A percentile compares a stretch with the other conserved stretches of the same genome.
Conservation (phyloP, 53 echinoderm and acorn worm species). For the Antedon mediterranea region DNA sequence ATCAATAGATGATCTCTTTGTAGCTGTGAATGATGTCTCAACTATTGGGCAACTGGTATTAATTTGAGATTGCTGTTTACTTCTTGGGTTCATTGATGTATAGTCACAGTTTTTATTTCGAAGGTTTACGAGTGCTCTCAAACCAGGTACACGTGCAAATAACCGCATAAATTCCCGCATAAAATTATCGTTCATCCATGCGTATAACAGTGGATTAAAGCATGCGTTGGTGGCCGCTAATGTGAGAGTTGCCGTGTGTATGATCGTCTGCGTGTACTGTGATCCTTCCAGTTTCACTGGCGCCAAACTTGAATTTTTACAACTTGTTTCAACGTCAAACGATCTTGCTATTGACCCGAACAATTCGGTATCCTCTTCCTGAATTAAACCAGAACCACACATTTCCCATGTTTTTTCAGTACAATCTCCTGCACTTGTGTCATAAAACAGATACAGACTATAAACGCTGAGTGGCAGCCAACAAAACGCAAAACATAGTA, state of each 20-base stretch:
- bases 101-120: not conserved
- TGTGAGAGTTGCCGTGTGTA: slow-evolving; percentile 24
- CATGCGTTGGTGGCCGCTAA: slow-evolving; percentile 48
- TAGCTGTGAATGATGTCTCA: not conserved
- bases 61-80: not conserved
- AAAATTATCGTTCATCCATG: slow-evolving; percentile 91
- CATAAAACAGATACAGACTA: slow-evolving; percentile 28
- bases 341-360: not conserved
- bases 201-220: slow-evolving; percentile 68
- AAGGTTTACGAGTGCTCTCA: slow-evolving; percentile 12
- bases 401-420: not conserved
- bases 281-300: not conserved
- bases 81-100: not conserved
- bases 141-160: slow-evolving; percentile 53
- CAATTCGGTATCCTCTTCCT: not conserved
- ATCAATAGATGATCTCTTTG: not conserved
- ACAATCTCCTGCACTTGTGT: not conserved
- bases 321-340: not conserved
- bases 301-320: not conserved
- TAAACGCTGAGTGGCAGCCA: slow-evolving; percentile 61
- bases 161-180: slow-evolving; percentile 73
- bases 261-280: not conserved
- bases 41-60: not conserved
- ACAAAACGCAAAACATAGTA: slow-evolving; percentile 58
- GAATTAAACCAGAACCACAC: not conserved